These are phyloP conservation scores for Steatornis caripensis DNA, from an alignment of 2,113 vertebrate genomes.

Conservation along the genomic window DNA sequence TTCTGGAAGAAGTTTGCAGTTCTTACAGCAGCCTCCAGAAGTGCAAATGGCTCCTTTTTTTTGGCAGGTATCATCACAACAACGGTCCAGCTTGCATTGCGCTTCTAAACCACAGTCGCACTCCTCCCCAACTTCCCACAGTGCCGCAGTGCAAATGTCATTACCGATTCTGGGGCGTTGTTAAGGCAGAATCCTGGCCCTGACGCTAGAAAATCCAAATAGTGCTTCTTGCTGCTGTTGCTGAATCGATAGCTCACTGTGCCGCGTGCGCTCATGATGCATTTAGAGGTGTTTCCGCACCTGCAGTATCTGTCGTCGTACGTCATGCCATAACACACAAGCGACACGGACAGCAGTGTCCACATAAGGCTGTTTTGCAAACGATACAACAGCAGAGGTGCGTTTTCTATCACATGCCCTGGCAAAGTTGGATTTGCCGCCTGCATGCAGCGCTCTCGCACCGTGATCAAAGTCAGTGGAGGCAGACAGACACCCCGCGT, in stretches of 20 bases:
- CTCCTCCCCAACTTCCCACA: slow-evolving; percentile 1
- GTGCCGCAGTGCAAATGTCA: rapidly evolving
- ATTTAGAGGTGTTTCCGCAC: background rate
- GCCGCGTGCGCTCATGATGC: slow-evolving; percentile 40
- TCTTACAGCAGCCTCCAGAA: slow-evolving; percentile 22
- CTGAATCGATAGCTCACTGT: slow-evolving; percentile 25
- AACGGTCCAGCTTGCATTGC: background rate
- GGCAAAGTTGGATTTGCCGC: background rate
- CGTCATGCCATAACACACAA: slow-evolving; percentile 20
- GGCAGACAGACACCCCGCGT: slow-evolving; percentile 35
- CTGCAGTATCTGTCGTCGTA: background rate
- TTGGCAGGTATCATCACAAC: background rate
- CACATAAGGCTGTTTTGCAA: background rate
- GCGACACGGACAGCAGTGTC: slow-evolving; percentile 2
- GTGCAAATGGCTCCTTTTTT: background rate
- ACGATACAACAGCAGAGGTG: slow-evolving; percentile 16
- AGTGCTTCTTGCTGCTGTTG: slow-evolving; percentile 52
- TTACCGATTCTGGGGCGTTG: background rate
- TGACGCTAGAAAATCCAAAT: background rate
- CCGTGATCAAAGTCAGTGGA: background rate
- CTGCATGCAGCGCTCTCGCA: background rate
- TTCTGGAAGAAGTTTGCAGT: background rate
- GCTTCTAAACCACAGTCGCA: slow-evolving; percentile 30
- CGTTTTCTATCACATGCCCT: background rate
- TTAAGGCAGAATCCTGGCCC: slow-evolving; percentile 40